Evolutionary conservation across 2,113 vertebrate species (phyloP).

Genomic region (Isichthys henryi): DNA sequence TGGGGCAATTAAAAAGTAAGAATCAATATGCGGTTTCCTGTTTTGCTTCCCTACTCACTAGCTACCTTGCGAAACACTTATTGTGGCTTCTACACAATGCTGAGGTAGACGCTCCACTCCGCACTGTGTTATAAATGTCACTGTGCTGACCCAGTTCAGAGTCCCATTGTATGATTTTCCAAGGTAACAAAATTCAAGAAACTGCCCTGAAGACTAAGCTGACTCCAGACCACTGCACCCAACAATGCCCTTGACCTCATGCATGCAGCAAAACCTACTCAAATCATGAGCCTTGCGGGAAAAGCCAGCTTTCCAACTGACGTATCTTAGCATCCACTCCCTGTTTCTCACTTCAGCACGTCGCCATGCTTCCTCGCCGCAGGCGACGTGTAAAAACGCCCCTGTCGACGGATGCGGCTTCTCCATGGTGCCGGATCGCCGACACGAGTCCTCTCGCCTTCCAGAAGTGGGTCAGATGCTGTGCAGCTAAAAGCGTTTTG

Average conservation of each 20-base stretch:
- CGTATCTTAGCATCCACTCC: not conserved
- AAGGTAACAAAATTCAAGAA: not conserved
- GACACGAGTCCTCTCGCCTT: constrained; percentile 2
- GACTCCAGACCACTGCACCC: not conserved
- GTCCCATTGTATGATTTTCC: not conserved
- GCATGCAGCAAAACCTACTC: not conserved
- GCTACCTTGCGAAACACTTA: not conserved
- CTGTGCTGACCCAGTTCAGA: not conserved
- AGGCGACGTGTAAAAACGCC: not conserved
- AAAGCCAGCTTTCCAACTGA: not conserved
- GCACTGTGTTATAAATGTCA: not conserved
- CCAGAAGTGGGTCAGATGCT: constrained; percentile 56
- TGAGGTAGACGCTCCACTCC: not conserved
- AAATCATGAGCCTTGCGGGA: not conserved
- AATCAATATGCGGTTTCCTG: not conserved
- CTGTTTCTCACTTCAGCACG: not conserved
- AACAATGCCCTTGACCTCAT: not conserved
- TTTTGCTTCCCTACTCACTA: not conserved
- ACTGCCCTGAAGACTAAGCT: not conserved
- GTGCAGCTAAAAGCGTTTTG: constrained; percentile 48
- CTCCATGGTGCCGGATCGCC: not conserved
- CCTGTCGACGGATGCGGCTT: not conserved
- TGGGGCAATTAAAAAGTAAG: not conserved
- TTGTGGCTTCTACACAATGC: not conserved
- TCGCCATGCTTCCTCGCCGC: not conserved